phyloP scores from a whole-genome alignment of 2,888 invertebrate genomes.

The Galeruca laticollis region DNA sequence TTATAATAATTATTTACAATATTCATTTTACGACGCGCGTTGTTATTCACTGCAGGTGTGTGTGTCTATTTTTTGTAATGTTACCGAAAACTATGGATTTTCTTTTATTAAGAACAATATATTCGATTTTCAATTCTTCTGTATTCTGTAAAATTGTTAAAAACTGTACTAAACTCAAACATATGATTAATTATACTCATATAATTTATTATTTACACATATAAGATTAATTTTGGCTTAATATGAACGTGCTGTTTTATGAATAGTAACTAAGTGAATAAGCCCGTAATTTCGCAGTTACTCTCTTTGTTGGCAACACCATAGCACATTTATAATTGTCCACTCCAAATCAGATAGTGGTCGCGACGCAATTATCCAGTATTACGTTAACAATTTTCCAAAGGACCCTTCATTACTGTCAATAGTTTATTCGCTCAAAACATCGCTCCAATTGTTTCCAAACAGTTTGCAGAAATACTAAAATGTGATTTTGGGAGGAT shows the following conservation, averaged over 20 bases:
- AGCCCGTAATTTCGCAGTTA: not conserved
- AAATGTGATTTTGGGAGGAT: not conserved
- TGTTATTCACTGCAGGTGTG: too few relatives aligned
- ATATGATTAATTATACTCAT: too few relatives aligned
- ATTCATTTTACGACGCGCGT: too few relatives aligned
- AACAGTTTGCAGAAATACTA: conserved; percentile 23
- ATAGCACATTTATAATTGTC: conserved; percentile 42
- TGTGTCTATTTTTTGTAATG: too few relatives aligned
- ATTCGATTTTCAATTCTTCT: too few relatives aligned
- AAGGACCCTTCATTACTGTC: conserved; percentile 46
- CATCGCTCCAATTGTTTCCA: conserved; percentile 33
- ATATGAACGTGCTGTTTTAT: not conserved
- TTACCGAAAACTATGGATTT: too few relatives aligned
- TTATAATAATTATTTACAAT: too few relatives aligned
- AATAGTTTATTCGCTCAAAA: conserved; percentile 36
- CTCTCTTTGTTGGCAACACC: conserved; percentile 17
- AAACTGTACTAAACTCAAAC: not conserved
- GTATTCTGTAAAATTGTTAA: too few relatives aligned
- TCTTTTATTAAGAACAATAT: too few relatives aligned
- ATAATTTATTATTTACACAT: not conserved
- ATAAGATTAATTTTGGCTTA: not conserved
- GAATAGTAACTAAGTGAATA: not conserved
- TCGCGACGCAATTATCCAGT: conserved; percentile 41
- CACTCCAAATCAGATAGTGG: conserved; percentile 40
- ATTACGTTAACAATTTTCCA: conserved; percentile 40